phyloP scores from a whole-genome alignment of 2,113 vertebrate genomes.

The Oncorhynchus clarkii region DNA sequence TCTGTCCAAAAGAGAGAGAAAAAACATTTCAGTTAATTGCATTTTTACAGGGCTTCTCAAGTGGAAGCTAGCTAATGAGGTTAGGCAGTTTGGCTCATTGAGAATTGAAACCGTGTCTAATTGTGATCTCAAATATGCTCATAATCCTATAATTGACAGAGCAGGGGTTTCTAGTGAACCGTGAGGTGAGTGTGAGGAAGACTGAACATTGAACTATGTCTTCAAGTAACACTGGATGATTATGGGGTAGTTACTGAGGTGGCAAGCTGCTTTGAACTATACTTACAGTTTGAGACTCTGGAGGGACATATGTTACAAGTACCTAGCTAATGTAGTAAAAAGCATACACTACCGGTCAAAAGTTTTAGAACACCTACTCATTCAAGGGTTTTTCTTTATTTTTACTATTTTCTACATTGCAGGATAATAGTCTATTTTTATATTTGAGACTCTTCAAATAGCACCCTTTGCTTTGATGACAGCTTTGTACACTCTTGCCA shows the following conservation, averaged over 20 bases:
- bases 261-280: neutral
- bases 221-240: conserved; percentile 14
- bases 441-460: no score
- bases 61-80: conserved; percentile 70
- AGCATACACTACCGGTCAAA: no score
- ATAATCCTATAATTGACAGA: conserved; percentile 69
- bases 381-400: no score
- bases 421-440: no score
- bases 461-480: no score
- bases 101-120: conserved; percentile 62
- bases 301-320: no score
- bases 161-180: conserved; percentile 59
- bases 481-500: no score
- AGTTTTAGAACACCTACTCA: no score
- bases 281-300: no score
- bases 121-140: conserved; percentile 71
- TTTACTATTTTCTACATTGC: no score
- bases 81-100: conserved; percentile 61
- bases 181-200: conserved; percentile 37
- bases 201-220: conserved; percentile 12
- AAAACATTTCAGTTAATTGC: conserved; percentile 21
- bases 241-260: neutral
- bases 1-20: conserved; percentile 32
- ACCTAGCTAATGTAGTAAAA: no score
- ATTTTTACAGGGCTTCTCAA: conserved; percentile 57